Evolutionary conservation across 30 jellyfish, hydroid and myxozoan genomes (phyloP).

Genomic region (Hydra vulgaris): DNA sequence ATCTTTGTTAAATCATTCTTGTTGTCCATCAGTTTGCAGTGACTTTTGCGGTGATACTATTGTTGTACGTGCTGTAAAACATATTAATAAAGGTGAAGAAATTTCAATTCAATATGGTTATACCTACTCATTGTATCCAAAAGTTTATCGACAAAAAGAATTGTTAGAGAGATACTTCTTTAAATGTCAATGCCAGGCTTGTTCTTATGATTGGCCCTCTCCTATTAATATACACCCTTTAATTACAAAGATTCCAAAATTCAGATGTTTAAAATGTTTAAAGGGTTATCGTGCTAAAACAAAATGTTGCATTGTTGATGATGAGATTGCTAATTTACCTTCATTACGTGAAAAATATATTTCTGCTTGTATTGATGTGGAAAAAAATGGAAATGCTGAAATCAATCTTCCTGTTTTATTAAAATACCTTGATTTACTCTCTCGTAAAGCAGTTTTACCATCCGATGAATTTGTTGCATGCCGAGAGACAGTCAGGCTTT

Average conservation of each 20-base stretch:
- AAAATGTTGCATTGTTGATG: not conserved
- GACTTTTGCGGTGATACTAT: constrained; percentile 64
- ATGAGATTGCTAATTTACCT: constrained; percentile 11
- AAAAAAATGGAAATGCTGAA: constrained; percentile 26
- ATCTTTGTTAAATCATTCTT: constrained; percentile 69
- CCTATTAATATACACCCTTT: constrained; percentile 33
- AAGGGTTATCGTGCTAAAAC: not conserved
- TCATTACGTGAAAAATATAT: constrained; percentile 13
- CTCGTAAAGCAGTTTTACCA: constrained; percentile 42
- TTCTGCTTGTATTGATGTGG: constrained; percentile 43
- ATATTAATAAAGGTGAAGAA: constrained; percentile 55
- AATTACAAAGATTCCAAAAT: constrained; percentile 19
- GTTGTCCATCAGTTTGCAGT: constrained; percentile 79
- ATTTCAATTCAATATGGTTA: constrained; percentile 77
- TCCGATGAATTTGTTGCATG: constrained; percentile 54
- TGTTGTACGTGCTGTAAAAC: constrained; percentile 69
- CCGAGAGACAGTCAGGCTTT: constrained; percentile 72
- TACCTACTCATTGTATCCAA: constrained; percentile 46
- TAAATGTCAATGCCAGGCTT: constrained; percentile 57
- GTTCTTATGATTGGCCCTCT: constrained; percentile 60
- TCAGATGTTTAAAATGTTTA: not conserved
- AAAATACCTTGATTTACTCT: constrained; percentile 35
- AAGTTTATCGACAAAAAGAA: constrained; percentile 27
- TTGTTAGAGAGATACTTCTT: constrained; percentile 50
- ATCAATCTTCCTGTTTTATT: constrained; percentile 32